Evolutionary conservation across 2,113 vertebrate species (phyloP).

Genomic region (Chaetodon trifascialis): DNA sequence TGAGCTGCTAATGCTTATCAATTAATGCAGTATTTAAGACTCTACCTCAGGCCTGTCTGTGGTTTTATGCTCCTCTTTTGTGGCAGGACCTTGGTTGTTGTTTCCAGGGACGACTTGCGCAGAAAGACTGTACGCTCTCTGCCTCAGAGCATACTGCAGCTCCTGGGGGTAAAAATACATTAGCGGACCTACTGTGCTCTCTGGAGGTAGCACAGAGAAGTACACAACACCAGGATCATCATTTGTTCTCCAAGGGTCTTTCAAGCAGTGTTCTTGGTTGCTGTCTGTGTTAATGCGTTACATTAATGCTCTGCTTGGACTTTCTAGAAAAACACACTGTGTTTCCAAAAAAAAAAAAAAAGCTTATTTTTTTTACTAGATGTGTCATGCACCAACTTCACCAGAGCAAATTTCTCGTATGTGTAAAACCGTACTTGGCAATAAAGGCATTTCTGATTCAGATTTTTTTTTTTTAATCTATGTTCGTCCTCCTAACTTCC

Average conservation of each 20-base stretch:
- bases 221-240: background rate
- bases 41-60: constrained; percentile 2
- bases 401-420: no score
- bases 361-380: no score
- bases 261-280: background rate
- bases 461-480: background rate
- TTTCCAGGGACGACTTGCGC: constrained; percentile 34
- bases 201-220: constrained; percentile 22
- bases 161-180: constrained; percentile 72
- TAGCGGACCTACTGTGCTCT: background rate
- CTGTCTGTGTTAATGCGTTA: no score
- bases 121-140: constrained; percentile 32
- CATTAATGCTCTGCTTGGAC: no score
- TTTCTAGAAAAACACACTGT: no score
- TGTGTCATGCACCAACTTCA: no score
- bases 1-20: background rate
- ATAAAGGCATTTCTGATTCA: no score
- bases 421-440: no score
- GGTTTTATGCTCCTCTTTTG: constrained; percentile 15
- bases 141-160: constrained; percentile 76
- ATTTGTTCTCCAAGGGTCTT: background rate
- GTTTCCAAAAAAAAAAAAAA: no score
- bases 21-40: background rate
- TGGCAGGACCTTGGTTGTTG: constrained; percentile 28
- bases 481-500: no score